Evolutionary conservation across 2,888 invertebrate species (phyloP), one percentile per base, ranked within the genome.

Genomic region (Lepidonotus clava): DNA sequence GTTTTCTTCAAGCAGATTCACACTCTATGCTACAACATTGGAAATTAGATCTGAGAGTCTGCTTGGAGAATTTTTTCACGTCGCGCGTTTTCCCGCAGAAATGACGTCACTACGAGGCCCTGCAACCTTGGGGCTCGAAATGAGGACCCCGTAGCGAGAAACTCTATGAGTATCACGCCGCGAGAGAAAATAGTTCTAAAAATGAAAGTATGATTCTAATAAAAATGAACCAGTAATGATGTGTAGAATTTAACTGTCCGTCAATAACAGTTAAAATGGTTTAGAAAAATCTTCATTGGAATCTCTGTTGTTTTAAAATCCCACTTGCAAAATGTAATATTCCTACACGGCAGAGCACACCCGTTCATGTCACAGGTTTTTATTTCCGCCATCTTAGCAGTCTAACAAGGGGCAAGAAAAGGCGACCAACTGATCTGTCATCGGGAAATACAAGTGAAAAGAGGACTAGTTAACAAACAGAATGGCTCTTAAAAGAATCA

Each of bases 401-500:
- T 40, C 36, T 28, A 66, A 40, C 61, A 66, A 32, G 24, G 66
- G 66, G 84, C 38, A 41, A 66, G 84, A 40, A 36, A 40, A 56
- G 84, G 61, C 18, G 66, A 66, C 40, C 56, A 14, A 34, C 84
- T 66, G 40, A 66, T 28, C 61, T 61, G 80, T 80, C 80, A 80
- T 80, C 80, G 80, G 80, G 46, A 80, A 80, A 80, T 46, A 80
- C 80, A 80, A 46, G 24, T 46, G 24, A 51, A 80, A n/a, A 80
- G 46, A 46, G 51, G 66, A 56, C 36, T 66, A 66, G 40, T 41
- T 67, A 24, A 87, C 41, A 80, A 34, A 76, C 28, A 87, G 36
- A 51, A 92, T 92, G 92, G 92, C 92, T 84, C 87, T 92, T 34
- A 92, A 92, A 90, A 89, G 92, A 91, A 92, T 92, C 86, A 92